Conservation (phyloP, 2,113 vertebrate species). For the Turdus rufiventris region DNA sequence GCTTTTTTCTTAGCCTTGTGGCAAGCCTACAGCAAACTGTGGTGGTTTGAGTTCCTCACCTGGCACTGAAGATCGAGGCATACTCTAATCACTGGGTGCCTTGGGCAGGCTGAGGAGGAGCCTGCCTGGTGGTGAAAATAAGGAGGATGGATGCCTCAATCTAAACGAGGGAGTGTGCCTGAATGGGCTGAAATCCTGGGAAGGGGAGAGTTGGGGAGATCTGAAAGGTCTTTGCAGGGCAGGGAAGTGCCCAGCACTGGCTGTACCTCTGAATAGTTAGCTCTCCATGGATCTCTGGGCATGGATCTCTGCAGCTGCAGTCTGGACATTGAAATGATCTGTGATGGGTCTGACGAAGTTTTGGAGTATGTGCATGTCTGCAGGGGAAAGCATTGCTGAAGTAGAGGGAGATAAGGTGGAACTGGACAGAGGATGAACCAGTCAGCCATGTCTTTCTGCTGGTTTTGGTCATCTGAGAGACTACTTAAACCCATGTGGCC, state of each 20-base stretch:
- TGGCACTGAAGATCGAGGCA: not conserved
- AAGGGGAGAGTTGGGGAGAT: not conserved
- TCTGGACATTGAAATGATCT: not conserved
- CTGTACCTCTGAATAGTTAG: not conserved
- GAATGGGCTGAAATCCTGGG: not conserved
- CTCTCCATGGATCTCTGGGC: not conserved
- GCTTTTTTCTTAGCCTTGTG: not conserved
- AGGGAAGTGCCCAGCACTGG: not conserved
- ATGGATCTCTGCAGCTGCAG: not conserved
- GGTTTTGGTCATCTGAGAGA: not conserved
- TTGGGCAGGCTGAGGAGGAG: not conserved
- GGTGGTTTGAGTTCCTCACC: not conserved
- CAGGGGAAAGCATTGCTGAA: not conserved
- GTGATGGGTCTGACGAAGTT: not conserved
- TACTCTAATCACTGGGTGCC: not conserved
- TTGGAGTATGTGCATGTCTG: not conserved
- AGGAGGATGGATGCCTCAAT: not conserved
- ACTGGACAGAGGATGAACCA: not conserved
- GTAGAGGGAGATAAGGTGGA: not conserved
- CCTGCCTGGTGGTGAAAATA: not conserved
- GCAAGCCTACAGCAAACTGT: not conserved
- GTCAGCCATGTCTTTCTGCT: not conserved
- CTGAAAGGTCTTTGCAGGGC: fast-evolving
- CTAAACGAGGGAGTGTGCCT: not conserved
- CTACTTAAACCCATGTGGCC: not conserved